Evolutionary conservation across 2,888 invertebrate species (phyloP).

Genomic region (Eupsilia transversa): DNA sequence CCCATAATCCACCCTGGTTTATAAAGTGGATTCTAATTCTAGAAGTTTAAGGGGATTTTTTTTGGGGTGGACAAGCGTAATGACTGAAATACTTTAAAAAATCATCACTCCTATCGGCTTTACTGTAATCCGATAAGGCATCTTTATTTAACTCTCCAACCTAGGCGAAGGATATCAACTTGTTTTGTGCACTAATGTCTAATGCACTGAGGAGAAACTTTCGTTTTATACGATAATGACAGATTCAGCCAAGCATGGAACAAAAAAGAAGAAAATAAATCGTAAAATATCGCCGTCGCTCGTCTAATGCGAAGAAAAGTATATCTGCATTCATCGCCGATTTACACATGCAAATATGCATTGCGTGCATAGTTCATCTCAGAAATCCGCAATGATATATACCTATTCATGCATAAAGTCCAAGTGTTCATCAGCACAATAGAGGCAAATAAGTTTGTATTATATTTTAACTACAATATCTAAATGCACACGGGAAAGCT

Average conservation of each 20-base stretch:
- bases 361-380: conserved; percentile 52
- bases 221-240: conserved; percentile 11
- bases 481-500: conserved; percentile 15
- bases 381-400: conserved; percentile 42
- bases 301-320: conserved; percentile 46
- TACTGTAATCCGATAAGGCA: not conserved
- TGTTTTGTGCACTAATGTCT: conserved; percentile 1
- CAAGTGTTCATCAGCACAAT: conserved; percentile 25
- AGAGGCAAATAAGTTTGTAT: conserved; percentile 9
- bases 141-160: not conserved
- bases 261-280: conserved; percentile 39
- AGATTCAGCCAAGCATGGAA: conserved; percentile 5
- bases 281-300: conserved; percentile 25
- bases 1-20: not conserved
- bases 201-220: conserved; percentile 10
- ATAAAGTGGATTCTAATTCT: not conserved
- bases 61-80: not conserved
- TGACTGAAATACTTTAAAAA: not conserved
- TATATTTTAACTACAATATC: conserved; percentile 24
- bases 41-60: too few relatives aligned
- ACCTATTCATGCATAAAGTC: conserved; percentile 22
- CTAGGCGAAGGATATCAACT: not conserved
- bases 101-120: not conserved
- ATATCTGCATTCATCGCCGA: conserved; percentile 32
- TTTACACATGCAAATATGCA: conserved; percentile 50